Percentiles rank a stretch among this genome's conserved stretches.
Evolutionary conservation across 2,797 vertebrate species (phyloP).

Genomic region (Sebastiscus albofasciatus): DNA sequence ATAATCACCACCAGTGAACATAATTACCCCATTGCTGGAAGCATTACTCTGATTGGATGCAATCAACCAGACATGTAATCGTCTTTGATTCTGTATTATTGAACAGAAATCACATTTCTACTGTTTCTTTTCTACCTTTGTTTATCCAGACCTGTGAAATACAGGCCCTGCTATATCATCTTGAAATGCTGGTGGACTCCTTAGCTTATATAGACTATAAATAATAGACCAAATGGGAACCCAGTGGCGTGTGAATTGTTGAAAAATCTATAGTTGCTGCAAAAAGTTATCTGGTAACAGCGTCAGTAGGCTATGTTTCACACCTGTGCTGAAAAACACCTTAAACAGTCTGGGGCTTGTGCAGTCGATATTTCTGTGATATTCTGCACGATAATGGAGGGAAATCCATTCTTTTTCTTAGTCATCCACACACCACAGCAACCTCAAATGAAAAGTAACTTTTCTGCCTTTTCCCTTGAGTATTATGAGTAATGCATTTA

Average conservation of each 20-base stretch:
- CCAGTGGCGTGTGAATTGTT: constrained; percentile 16
- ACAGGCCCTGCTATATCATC: background rate
- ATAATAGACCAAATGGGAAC: constrained; percentile 40
- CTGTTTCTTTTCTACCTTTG: background rate
- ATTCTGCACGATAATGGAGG: background rate
- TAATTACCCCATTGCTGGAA: constrained; percentile 40
- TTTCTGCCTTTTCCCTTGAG: background rate
- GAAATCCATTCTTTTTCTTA: background rate
- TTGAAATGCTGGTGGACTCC: constrained; percentile 11
- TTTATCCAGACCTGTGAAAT: constrained; percentile 9
- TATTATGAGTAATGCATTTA: background rate
- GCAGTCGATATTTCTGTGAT: background rate
- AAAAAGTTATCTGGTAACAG: constrained; percentile 10
- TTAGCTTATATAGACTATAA: constrained; percentile 28
- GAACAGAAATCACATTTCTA: constrained; percentile 14
- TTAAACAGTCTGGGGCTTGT: background rate
- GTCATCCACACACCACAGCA: background rate
- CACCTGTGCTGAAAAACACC: constrained; percentile 8
- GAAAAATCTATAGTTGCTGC: constrained; percentile 8
- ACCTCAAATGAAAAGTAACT: background rate
- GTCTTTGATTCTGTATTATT: constrained; percentile 17
- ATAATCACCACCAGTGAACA: constrained; percentile 41
- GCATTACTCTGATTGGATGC: constrained; percentile 46
- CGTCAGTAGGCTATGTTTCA: background rate
- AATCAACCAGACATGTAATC: constrained; percentile 41